phyloP scores from a whole-genome alignment of 2,797 vertebrate genomes.

The Nannoperca australis region DNA sequence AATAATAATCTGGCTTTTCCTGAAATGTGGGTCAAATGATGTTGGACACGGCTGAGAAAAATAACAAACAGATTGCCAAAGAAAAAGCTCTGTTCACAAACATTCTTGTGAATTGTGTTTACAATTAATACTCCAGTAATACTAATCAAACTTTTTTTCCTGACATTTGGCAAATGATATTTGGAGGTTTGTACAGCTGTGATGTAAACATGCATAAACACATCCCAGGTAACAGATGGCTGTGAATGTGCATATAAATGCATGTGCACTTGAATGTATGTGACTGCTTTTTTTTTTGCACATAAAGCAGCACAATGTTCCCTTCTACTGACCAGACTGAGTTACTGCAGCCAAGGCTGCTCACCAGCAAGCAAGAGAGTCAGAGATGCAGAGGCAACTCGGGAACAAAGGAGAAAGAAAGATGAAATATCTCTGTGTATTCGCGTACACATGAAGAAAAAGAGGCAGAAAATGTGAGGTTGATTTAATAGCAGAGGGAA shows the following conservation, averaged over 20 bases:
- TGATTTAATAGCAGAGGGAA: slow-evolving; percentile 16
- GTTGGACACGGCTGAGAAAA: slow-evolving; percentile 19
- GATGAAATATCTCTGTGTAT: background rate
- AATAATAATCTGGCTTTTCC: slow-evolving; percentile 68
- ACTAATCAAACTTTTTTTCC: background rate
- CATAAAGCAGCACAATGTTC: slow-evolving; percentile 34
- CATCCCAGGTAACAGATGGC: slow-evolving; percentile 19
- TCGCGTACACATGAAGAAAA: background rate
- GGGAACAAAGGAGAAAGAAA: background rate
- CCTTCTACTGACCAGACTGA: slow-evolving; percentile 45
- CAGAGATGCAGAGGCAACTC: background rate
- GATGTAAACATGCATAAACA: slow-evolving; percentile 37
- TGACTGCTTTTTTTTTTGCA: slow-evolving; percentile 22
- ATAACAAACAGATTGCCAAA: slow-evolving; percentile 37
- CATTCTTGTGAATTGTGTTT: background rate
- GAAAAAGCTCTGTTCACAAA: background rate
- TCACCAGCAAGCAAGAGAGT: background rate
- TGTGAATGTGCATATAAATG: slow-evolving; percentile 1
- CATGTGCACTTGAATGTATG: background rate
- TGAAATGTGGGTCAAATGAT: slow-evolving; percentile 77
- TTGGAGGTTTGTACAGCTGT: background rate
- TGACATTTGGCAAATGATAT: background rate
- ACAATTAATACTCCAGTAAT: background rate
- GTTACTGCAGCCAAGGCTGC: slow-evolving; percentile 48
- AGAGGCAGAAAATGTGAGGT: slow-evolving; percentile 28